phyloP scores from a whole-genome alignment of 2,113 vertebrate species.

The Alaudala cheleensis region DNA sequence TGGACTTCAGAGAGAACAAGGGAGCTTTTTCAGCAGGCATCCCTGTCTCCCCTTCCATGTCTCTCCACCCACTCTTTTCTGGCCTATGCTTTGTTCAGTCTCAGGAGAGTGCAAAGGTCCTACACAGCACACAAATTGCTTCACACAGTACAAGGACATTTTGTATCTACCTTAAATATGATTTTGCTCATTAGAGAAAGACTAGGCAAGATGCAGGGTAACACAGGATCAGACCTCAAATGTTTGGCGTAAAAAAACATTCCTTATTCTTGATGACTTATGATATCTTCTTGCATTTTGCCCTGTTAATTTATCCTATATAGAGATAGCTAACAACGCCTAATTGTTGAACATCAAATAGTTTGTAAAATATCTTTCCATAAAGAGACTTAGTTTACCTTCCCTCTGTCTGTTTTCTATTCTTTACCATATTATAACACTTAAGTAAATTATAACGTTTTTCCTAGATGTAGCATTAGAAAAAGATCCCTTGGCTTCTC shows the following conservation, averaged over 20 bases:
- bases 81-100: background rate
- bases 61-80: background rate
- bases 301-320: background rate
- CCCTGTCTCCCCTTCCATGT: fast-evolving
- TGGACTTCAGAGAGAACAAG: background rate
- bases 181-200: background rate
- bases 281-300: background rate
- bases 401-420: background rate
- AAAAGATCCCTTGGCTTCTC: no score
- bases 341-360: background rate
- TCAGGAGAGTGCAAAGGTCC: background rate
- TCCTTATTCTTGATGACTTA: background rate
- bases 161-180: background rate
- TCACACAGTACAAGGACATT: background rate
- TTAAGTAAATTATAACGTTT: background rate
- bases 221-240: background rate
- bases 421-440: background rate
- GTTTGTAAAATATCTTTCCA: background rate
- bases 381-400: background rate
- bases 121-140: background rate
- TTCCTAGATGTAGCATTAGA: no score
- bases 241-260: background rate
- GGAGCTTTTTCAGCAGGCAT: background rate
- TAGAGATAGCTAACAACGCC: background rate
- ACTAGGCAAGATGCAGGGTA: background rate